Base-by-base conservation (phyloP, 2,113 vertebrate species). In the Rhea pennata region DNA sequence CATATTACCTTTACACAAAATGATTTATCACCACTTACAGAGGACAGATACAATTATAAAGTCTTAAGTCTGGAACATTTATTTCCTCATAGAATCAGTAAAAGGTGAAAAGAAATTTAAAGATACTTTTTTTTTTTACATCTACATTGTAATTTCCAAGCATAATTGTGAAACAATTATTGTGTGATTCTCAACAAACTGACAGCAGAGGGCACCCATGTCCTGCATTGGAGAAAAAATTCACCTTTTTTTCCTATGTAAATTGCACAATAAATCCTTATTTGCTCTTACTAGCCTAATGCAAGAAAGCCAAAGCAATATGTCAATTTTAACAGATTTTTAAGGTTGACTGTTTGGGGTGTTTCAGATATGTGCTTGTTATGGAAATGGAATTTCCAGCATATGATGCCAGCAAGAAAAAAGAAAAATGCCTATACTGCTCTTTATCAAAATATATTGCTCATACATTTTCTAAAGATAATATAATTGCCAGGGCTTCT, bases 181-280 rank as follows among this genome's bases (percentile, higher is more conserved):
- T 72, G 24, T 27, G 10, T 40, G 78, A 71, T 72, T 42, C 81
- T 96, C 70, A 87, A 26, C 17, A 97, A 92, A 94, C 19, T 4
- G 90, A 96, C 98, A 98, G 97, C 95, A 98, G 98, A 98, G 98
- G 98, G 98, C 98, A 95, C 95, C 92, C 95, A 44, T 84, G 92
- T 69, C 95, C 95, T 92, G 39, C 95, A 85, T 17, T 96, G 96
- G n/a, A 92, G 87, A 92, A 95, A 94, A 83, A 67, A 69, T 46
- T 1, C 36, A 39, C 29, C 22, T 44, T 71, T 72, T 40, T 53
- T 62, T 13, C 27, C 22, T 67, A 31, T 11, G 26, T 44, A 86
- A 69, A 85, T 88, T 93, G 93, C 81, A 70, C 74, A 15, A 50
- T 74, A 93, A 90, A 90, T 29, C 9, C 50, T 71, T 72, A 27